phyloP scores from a whole-genome alignment of 2,113 vertebrate genomes.

The Pangasianodon hypophthalmus region DNA sequence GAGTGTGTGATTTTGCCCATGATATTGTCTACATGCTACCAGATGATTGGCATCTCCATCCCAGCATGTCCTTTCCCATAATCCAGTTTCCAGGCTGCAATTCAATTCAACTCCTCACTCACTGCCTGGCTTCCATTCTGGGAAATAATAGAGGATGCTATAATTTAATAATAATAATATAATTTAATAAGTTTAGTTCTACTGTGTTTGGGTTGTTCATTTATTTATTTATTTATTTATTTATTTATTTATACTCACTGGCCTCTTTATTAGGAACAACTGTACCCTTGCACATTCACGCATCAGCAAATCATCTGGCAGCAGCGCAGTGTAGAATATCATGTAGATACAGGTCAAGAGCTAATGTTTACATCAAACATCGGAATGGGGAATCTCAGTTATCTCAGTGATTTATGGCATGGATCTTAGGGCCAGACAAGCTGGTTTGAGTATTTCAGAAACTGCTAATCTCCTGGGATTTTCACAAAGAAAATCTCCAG shows the following conservation, averaged over 20 bases:
- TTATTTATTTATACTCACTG: background rate
- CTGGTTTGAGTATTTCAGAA: no score
- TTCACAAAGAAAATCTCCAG: no score
- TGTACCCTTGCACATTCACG: background rate
- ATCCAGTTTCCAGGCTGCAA: constrained; percentile 15
- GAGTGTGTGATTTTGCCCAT: background rate
- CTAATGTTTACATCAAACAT: background rate
- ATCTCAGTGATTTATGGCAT: background rate
- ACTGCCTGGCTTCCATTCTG: background rate
- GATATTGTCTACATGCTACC: background rate
- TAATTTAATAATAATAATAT: background rate
- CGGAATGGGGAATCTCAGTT: background rate
- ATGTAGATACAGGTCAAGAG: background rate
- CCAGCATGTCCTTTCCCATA: background rate
- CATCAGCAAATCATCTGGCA: background rate
- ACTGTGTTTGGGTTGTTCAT: background rate
- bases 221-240: background rate
- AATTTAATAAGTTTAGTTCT: background rate
- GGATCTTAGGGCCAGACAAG: background rate
- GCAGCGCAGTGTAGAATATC: background rate
- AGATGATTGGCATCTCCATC: background rate
- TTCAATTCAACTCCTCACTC: background rate
- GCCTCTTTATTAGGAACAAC: background rate
- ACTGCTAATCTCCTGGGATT: background rate
- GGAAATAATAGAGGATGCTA: background rate